Evolutionary conservation across 2,113 vertebrate genomes (phyloP).

Genomic region (Spea multiplicata): DNA sequence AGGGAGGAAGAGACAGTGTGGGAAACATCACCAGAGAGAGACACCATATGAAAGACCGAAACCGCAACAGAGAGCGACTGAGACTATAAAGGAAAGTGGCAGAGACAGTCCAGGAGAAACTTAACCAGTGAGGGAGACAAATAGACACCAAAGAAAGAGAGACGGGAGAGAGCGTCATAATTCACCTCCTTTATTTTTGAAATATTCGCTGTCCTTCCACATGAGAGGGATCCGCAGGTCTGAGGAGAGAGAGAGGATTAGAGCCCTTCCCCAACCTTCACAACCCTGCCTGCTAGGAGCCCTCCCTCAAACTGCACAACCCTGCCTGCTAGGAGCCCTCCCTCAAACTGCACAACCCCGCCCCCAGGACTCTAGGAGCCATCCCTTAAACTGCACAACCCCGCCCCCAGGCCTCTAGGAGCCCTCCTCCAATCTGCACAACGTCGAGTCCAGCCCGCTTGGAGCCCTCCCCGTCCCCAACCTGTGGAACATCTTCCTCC

Average conservation of each 20-base stretch:
- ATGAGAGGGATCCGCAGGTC: slow-evolving; percentile 94
- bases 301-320: background rate
- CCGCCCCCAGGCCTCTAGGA: no score
- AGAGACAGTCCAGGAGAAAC: no score
- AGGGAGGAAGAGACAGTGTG: background rate
- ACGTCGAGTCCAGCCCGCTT: background rate
- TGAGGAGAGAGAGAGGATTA: slow-evolving; percentile 49
- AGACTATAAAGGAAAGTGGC: no score
- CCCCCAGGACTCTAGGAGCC: accelerated
- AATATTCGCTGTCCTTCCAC: slow-evolving; percentile 97
- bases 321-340: background rate
- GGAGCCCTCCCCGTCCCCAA: background rate
- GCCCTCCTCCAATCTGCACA: no score
- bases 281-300: background rate
- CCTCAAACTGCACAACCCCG: background rate
- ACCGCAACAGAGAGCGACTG: no score
- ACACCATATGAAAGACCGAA: no score
- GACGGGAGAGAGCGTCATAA: no score
- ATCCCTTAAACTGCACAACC: background rate
- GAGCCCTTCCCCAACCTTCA: background rate
- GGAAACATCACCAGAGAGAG: background rate
- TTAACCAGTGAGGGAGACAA: no score
- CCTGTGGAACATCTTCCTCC: background rate
- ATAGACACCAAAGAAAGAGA: no score
- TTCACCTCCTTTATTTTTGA: slow-evolving; percentile 95